phyloP scores from a whole-genome alignment of 2,113 vertebrate species.

The zebrafish (Danio rerio) region DNA sequence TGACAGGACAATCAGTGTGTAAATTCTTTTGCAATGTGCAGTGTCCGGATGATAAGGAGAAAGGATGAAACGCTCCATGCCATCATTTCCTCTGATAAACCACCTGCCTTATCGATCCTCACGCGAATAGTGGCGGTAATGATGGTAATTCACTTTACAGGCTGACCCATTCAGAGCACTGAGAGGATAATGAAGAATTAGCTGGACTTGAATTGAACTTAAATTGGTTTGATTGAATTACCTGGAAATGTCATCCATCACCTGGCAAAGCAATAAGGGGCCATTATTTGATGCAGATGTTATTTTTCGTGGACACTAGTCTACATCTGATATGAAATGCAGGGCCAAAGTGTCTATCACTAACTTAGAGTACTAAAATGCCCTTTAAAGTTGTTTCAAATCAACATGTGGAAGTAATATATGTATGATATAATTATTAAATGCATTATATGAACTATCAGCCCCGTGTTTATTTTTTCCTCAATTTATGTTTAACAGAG shows the following conservation, averaged over 20 bases:
- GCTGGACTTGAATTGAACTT: conserved; percentile 53
- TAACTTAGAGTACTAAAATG: no score
- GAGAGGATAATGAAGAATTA: conserved; percentile 56
- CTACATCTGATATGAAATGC: conserved; percentile 38
- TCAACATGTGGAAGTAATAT: background rate
- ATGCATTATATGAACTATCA: no score
- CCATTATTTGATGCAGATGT: conserved; percentile 48
- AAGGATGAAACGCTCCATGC: conserved; percentile 10
- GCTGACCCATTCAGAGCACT: conserved; percentile 44
- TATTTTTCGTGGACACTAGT: conserved; percentile 41
- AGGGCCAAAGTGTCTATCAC: conserved; percentile 12
- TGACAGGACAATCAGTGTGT: background rate
- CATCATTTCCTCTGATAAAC: conserved; percentile 51
- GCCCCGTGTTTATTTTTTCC: no score
- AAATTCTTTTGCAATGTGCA: conserved; percentile 1
- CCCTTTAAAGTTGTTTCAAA: background rate
- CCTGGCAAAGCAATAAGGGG: conserved; percentile 51
- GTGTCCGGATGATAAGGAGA: conserved; percentile 58
- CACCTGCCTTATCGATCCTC: conserved; percentile 56
- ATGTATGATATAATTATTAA: no score
- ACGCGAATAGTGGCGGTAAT: conserved; percentile 52
- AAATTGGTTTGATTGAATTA: conserved; percentile 60
- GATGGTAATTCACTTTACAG: conserved; percentile 53
- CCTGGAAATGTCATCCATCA: conserved; percentile 59
- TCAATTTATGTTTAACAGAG: no score